Evolutionary conservation across 2,113 vertebrate species (phyloP), one percentile per base, ranked within the genome.

Genomic region (Dinomys branickii): DNA sequence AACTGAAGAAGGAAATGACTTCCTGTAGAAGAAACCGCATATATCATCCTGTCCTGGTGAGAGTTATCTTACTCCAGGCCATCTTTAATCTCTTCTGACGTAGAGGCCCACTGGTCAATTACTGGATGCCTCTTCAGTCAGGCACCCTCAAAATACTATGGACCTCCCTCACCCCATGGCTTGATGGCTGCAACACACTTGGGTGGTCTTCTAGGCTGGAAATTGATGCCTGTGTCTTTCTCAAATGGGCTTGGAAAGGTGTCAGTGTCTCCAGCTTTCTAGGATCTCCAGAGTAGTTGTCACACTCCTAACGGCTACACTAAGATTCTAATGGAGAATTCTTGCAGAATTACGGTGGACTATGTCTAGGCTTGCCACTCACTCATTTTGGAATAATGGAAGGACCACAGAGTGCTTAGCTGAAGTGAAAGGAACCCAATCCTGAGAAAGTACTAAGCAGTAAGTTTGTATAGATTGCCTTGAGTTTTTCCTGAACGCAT

Each of bases 151-250:
- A 6, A 30, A 26, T 47, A 13, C 17, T 20, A 19, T 56, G 8
- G 30, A 8, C 28, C 56, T 30, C n/a, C 20, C 61, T 19, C 3
- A 38, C 14, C 26, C 6, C 2, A 7, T 28, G 26, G 1, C 24
- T 71, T 50, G 12, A 1, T 4, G 5, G 33, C 41, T 8, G 14
- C 0, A 9, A 14, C 30, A 28, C 7, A 19, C 3, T 3, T 35
- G 20, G 13, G 8, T 44, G 52, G 19, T 26, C 7, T 19, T 41
- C 20, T 4, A 2, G 14, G 28, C 58, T 81, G 13, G 19, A 26
- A 14, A 35, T 1, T 20, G 1, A 41, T 50, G 7, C 24, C 26
- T 26, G 14, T 58, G 63, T 28, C 33, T 71, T 56, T 19, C 7
- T 12, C 33, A 50, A 41, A 24, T 4, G 30, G 33, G 11, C 12